Conservation (phyloP, 2,888 invertebrate species). For the Pheosia tremula region DNA sequence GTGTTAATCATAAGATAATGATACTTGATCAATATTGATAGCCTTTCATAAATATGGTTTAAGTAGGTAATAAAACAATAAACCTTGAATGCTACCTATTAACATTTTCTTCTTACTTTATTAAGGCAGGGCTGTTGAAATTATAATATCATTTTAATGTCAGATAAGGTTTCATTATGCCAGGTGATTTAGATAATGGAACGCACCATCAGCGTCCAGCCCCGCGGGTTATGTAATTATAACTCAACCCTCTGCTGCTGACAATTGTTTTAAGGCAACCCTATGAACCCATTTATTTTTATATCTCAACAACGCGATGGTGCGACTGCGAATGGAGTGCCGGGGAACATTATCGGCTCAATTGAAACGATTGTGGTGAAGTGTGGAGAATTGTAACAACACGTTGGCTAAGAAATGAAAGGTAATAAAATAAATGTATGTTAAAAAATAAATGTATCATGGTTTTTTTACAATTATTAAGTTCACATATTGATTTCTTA, state of each 20-base stretch:
- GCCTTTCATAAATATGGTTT: no score
- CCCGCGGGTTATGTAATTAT: constrained; percentile 54
- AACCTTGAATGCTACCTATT: no score
- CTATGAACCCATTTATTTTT: constrained; percentile 44
- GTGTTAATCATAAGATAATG: no score
- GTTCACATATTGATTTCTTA: no score
- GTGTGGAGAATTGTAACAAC: constrained; percentile 9
- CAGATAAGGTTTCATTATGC: constrained; percentile 52
- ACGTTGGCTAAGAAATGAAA: constrained; percentile 16
- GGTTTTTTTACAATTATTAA: no score
- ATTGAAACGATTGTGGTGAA: constrained; percentile 15
- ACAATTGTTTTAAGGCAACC: constrained; percentile 42
- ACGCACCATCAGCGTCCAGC: constrained; percentile 50
- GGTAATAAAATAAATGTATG: constrained; percentile 6
- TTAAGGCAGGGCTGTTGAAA: neutral
- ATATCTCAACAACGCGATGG: constrained; percentile 23
- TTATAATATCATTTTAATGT: neutral
- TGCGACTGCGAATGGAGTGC: constrained; percentile 11
- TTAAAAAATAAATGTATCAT: no score
- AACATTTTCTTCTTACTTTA: no score
- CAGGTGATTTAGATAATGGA: constrained; percentile 68
- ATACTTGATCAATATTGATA: no score
- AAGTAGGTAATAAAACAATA: no score
- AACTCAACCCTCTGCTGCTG: constrained; percentile 51
- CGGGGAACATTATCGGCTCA: constrained; percentile 4